phyloP scores from a whole-genome alignment of 2,888 invertebrate genomes.

The Bugulina stolonifera region DNA sequence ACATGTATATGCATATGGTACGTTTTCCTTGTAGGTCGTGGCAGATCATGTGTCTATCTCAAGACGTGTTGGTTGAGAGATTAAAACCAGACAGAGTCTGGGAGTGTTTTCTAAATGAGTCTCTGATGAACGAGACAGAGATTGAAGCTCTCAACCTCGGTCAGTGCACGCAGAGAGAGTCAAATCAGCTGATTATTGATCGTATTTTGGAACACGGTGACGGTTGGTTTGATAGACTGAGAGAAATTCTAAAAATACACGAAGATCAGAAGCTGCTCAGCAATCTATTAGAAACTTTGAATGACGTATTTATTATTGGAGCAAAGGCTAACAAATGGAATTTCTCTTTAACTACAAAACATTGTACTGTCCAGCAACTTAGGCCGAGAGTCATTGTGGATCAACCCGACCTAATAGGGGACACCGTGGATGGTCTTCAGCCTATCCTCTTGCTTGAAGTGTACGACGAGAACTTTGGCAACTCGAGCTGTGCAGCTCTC shows the following conservation, averaged over 20 bases:
- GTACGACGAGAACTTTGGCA: constrained; percentile 26
- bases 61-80: constrained; percentile 10
- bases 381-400: not conserved
- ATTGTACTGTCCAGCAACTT: constrained; percentile 14
- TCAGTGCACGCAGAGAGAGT: not conserved
- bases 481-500: constrained; percentile 16
- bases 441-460: constrained; percentile 15
- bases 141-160: not conserved
- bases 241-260: constrained; percentile 8
- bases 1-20: too few species aligned
- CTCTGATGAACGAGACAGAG: constrained; percentile 15
- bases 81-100: constrained; percentile 17
- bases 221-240: constrained; percentile 23
- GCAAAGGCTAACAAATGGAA: constrained; percentile 26
- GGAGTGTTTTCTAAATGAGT: constrained; percentile 20
- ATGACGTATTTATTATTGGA: constrained; percentile 26
- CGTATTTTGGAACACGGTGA: constrained; percentile 25
- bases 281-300: constrained; percentile 18
- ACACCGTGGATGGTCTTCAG: constrained; percentile 15
- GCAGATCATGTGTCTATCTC: constrained; percentile 19
- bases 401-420: constrained; percentile 8
- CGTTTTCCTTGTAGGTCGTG: constrained; percentile 2
- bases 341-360: constrained; percentile 22
- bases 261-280: constrained; percentile 12
- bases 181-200: constrained; percentile 19